A percentile compares a stretch with the other conserved stretches of the same genome.
Conservation (phyloP, 2,113 vertebrate genomes). For the Morone saxatilis region DNA sequence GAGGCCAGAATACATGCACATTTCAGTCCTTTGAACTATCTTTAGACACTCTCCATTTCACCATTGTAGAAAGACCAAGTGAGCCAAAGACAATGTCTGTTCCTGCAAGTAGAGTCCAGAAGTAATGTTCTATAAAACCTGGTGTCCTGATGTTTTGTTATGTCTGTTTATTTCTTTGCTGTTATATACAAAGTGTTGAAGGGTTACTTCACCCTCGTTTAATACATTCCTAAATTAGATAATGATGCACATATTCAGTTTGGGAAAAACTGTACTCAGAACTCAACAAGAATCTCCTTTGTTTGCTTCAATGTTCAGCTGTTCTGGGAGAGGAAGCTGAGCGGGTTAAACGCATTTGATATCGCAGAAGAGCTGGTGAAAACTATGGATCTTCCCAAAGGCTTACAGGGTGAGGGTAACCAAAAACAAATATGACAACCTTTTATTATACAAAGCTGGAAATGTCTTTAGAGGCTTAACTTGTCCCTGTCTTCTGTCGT, state of each 20-base stretch:
- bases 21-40: background rate
- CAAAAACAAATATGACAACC: background rate
- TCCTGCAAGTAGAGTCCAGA: too few relatives aligned
- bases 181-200: background rate
- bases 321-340: constrained; percentile 98
- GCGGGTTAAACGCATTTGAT: constrained; percentile 94
- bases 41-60: background rate
- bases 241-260: background rate
- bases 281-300: background rate
- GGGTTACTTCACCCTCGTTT: background rate
- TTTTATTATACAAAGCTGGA: background rate
- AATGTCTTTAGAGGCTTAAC: background rate
- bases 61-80: background rate
- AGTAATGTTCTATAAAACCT: background rate
- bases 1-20: background rate
- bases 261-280: background rate
- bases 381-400: constrained; percentile 97
- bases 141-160: background rate
- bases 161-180: background rate
- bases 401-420: constrained; percentile 89
- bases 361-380: constrained; percentile 97
- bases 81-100: too few relatives aligned
- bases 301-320: constrained; percentile 82
- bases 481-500: background rate
- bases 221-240: background rate